Conservation (phyloP, 2,797 vertebrate species). For the Betta splendens region DNA sequence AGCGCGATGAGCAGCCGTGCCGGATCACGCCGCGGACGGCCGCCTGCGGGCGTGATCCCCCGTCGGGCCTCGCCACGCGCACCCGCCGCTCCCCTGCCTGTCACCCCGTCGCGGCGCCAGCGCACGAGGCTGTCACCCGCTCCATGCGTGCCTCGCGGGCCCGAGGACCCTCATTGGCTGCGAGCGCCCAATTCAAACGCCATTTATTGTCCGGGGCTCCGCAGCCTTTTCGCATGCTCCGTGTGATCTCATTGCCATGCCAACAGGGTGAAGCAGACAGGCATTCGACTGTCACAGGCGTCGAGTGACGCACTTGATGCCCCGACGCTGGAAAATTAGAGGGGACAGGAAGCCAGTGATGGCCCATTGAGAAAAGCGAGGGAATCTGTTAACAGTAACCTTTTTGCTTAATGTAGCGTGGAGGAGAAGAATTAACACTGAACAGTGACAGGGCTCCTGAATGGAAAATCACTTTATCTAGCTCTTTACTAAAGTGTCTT, state of each 20-base stretch:
- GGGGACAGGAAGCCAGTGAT: constrained; percentile 74
- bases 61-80: constrained; percentile 30
- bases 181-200: constrained; percentile 31
- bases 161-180: constrained; percentile 52
- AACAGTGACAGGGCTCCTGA: constrained; percentile 63
- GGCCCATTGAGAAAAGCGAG: constrained; percentile 79
- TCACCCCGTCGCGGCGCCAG: constrained; percentile 50
- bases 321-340: constrained; percentile 80
- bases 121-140: constrained; percentile 61
- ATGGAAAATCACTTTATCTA: constrained; percentile 86
- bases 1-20: constrained; percentile 45
- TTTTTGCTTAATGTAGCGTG: constrained; percentile 86
- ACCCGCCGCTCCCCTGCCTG: constrained; percentile 18
- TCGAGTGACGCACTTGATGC: constrained; percentile 76
- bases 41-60: constrained; percentile 60
- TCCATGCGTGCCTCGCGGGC: constrained; percentile 49
- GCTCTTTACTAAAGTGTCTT: constrained; percentile 75
- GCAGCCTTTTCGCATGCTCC: constrained; percentile 50
- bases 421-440: constrained; percentile 77
- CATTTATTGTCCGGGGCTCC: constrained; percentile 56
- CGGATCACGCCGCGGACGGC: constrained; percentile 65
- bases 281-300: constrained; percentile 43
- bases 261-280: constrained; percentile 61
- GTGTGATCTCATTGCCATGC: constrained; percentile 67
- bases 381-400: constrained; percentile 84